Evolutionary conservation across 2,888 invertebrate species (phyloP).

Genomic region (Panzeria rudis): DNA sequence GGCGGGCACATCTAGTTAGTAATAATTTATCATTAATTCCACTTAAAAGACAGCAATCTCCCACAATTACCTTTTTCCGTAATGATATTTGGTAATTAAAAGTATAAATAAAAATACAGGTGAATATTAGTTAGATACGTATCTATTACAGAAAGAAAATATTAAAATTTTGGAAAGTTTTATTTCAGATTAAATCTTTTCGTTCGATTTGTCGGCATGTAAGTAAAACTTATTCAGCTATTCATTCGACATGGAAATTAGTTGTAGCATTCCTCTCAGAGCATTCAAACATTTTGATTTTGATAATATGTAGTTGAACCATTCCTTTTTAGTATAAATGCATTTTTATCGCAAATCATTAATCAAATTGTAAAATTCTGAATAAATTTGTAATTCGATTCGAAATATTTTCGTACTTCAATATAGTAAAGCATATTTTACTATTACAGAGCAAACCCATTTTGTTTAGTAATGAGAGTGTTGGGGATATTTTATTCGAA

Average conservation of each 20-base stretch:
- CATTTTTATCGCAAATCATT: slow-evolving; percentile 5
- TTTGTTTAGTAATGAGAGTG: too few relatives aligned
- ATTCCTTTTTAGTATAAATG: not conserved
- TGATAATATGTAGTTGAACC: not conserved
- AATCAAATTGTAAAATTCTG: not conserved
- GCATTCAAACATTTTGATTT: slow-evolving; percentile 1
- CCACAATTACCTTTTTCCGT: not conserved
- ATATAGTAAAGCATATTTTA: too few relatives aligned
- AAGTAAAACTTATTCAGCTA: slow-evolving; percentile 28
- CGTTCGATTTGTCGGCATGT: slow-evolving; percentile 15
- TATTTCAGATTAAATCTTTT: slow-evolving; percentile 9
- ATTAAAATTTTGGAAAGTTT: slow-evolving; percentile 11
- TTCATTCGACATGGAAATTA: not conserved
- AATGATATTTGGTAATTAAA: not conserved
- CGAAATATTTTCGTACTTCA: too few relatives aligned
- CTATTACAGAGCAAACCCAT: too few relatives aligned
- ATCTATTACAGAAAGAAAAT: not conserved
- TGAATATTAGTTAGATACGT: not conserved
- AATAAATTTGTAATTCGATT: not conserved
- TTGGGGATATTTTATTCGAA: too few relatives aligned
- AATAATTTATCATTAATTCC: not conserved
- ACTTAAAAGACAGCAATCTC: not conserved
- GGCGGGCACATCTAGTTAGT: too few relatives aligned
- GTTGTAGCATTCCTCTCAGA: not conserved
- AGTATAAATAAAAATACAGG: not conserved